These are phyloP conservation scores for Andrena praecox DNA, from an alignment of 2,888 invertebrate genomes.

Conservation along the genomic window DNA sequence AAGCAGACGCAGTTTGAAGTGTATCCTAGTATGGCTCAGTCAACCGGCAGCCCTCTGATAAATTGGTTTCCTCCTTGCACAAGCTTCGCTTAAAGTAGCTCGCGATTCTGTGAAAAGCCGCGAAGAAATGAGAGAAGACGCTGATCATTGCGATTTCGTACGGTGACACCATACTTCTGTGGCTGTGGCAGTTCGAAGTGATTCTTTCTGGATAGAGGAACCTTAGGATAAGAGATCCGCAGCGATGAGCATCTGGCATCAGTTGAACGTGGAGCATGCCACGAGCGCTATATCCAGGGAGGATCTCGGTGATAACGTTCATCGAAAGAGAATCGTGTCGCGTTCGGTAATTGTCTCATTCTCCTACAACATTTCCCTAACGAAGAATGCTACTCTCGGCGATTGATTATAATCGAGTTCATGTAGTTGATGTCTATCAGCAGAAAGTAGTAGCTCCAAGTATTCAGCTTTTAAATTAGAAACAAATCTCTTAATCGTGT, in stretches of 20 bases:
- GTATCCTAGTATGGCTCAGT: constrained; percentile 70
- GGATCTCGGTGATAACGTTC: constrained; percentile 87
- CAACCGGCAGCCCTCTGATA: constrained; percentile 64
- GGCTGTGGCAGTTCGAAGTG: neutral
- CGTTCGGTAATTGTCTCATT: constrained; percentile 73
- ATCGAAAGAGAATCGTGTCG: constrained; percentile 67
- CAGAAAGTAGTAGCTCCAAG: neutral
- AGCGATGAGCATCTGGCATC: constrained; percentile 80
- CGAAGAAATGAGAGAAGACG: neutral
- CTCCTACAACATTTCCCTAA: neutral
- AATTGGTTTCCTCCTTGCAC: constrained; percentile 39
- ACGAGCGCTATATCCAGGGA: constrained; percentile 89
- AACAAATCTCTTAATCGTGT: neutral
- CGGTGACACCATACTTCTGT: neutral
- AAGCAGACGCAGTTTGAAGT: constrained; percentile 74
- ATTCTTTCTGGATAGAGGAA: neutral
- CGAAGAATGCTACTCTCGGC: neutral
- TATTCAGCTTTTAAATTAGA: too few species aligned
- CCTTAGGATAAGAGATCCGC: neutral
- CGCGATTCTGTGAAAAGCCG: neutral
- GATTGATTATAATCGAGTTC: neutral
- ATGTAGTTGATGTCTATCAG: too few species aligned
- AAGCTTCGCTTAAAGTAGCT: too few species aligned
- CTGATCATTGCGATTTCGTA: neutral
- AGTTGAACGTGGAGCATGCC: constrained; percentile 81